phyloP scores from a whole-genome alignment of 1,140 invertebrate genomes.

The Homalodisca vitripennis region DNA sequence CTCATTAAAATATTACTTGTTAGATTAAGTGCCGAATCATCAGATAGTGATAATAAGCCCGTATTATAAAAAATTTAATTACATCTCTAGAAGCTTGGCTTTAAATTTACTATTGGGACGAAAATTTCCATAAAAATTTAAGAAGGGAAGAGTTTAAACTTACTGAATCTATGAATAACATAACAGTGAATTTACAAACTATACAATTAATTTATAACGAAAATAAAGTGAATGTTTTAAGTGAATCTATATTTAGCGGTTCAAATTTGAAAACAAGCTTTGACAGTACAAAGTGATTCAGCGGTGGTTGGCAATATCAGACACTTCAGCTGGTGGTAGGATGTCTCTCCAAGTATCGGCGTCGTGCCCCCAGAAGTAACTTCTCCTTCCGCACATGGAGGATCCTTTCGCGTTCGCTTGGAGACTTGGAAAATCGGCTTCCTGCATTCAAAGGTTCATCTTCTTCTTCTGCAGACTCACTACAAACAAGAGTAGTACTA shows the following conservation, averaged over 20 bases:
- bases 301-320: background rate
- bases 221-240: background rate
- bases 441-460: slow-evolving; percentile 53
- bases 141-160: too few relatives aligned
- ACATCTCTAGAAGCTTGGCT: too few relatives aligned
- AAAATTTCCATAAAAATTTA: too few relatives aligned
- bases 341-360: slow-evolving; percentile 56
- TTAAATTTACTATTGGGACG: too few relatives aligned
- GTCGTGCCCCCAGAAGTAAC: slow-evolving; percentile 61
- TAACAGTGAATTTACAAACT: too few relatives aligned
- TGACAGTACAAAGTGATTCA: background rate
- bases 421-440: slow-evolving; percentile 66
- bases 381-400: slow-evolving; percentile 66
- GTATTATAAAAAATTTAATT: too few relatives aligned
- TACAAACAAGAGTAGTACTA: background rate
- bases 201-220: background rate
- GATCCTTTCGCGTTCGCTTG: slow-evolving; percentile 66
- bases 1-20: too few relatives aligned
- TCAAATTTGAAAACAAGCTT: background rate
- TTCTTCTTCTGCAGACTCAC: slow-evolving; percentile 28
- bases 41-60: too few relatives aligned
- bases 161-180: too few relatives aligned
- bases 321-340: slow-evolving; percentile 21
- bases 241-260: background rate
- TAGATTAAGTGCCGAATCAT: too few relatives aligned